Evolutionary conservation across 2,797 vertebrate genomes (phyloP), one percentile per base, ranked within the genome.

Genomic region (Pseudomugil gertrudae): DNA sequence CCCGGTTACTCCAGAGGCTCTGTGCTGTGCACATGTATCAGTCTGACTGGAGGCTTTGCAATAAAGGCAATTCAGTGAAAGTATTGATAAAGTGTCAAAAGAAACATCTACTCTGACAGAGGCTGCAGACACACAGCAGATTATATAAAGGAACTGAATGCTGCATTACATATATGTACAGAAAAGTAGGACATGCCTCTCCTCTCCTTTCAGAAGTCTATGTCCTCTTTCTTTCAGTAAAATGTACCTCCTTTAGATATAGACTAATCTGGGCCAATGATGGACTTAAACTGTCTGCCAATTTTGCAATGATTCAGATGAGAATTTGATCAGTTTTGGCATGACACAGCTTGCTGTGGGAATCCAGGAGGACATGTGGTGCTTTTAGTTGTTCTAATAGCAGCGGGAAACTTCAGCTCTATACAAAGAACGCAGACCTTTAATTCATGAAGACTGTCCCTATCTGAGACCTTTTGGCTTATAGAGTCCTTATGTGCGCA

Each of bases 41-140:
- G 51, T 64, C 29, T 63, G 69, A 63, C 76, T 47, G 36, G 50
- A 64, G 61, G 61, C 40, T 64, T 50, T 45, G 26, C 23, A 70
- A 63, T 68, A 56, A 73, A 23, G 21, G 8, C 63, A 52, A 79
- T 66, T 55, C 54, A 69, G 38, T 47, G 62, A 40, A 74, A 75
- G 40, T 59, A 47, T 45, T 66, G 40, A 67, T 69, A n/a, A 48
- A 63, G 21, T 53, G 54, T 45, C 29, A 57, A 40, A n/a, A 32
- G 9, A 29, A n/a, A 73, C n/a, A n/a, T n/a, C n/a, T n/a, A n/a
- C n/a, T n/a, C n/a, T 33, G 60, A 50, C 53, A 72, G 9, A 69
- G 27, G 33, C 27, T 2, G 57, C 26, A 59, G 40, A 52, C 21
- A 80, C 45, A 50, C 64, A 27, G 30, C 5, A 52, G 56, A 8